Percentiles rank a stretch among this genome's conserved stretches.
phyloP scores from a whole-genome alignment of 2,113 vertebrate genomes.

The Rana temporaria region DNA sequence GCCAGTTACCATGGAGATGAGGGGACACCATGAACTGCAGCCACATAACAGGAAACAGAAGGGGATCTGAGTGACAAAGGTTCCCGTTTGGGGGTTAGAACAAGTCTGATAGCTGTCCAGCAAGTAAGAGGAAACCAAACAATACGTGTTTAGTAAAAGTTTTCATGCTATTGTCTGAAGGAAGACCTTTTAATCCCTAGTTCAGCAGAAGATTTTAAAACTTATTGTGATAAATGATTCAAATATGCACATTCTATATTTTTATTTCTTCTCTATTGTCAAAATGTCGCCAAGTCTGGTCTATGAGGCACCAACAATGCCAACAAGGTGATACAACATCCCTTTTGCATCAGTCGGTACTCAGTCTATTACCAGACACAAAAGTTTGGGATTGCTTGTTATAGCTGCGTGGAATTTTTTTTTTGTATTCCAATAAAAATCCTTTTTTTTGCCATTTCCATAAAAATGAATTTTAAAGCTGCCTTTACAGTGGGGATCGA shows the following conservation, averaged over 20 bases:
- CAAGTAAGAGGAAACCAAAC: slow-evolving; percentile 40
- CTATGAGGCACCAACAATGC: not conserved
- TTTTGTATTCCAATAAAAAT: too few species aligned
- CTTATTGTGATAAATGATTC: slow-evolving; percentile 2
- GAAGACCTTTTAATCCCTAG: slow-evolving; percentile 37
- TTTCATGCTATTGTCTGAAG: slow-evolving; percentile 24
- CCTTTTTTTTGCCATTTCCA: too few species aligned
- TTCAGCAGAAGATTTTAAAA: not conserved
- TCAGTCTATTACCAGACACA: too few species aligned
- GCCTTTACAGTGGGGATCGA: too few species aligned
- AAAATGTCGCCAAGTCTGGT: not conserved
- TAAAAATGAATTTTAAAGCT: too few species aligned
- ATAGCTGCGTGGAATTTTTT: too few species aligned
- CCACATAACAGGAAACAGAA: slow-evolving; percentile 57
- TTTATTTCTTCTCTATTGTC: not conserved
- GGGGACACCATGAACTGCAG: slow-evolving; percentile 27
- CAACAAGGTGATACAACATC: not conserved
- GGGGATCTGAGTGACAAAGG: slow-evolving; percentile 55
- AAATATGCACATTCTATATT: not conserved
- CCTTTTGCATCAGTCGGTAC: too few species aligned
- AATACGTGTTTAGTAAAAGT: slow-evolving; percentile 44
- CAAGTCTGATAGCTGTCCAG: slow-evolving; percentile 45
- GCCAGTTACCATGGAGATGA: slow-evolving; percentile 45
- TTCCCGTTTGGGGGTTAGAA: slow-evolving; percentile 29
- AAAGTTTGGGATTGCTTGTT: too few species aligned